Conservation (phyloP, 2,797 vertebrate genomes). For the Bradypodion ventrale region DNA sequence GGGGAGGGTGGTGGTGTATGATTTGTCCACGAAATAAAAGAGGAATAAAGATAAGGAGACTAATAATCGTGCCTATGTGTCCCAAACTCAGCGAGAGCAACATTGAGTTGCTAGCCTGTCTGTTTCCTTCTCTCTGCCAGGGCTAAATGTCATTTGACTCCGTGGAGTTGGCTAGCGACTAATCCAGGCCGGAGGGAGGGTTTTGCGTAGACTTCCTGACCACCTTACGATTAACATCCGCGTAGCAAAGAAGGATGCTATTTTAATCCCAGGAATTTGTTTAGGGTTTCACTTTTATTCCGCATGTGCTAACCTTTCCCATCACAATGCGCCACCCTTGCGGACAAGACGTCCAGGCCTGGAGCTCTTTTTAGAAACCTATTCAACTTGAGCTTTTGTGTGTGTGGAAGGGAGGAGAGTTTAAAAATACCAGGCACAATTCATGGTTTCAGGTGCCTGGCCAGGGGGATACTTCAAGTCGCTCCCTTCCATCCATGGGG, state of each 20-base stretch:
- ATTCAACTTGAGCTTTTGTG: slow-evolving; percentile 56
- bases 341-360: background rate
- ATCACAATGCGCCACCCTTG: slow-evolving; percentile 68
- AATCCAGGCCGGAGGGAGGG: slow-evolving; percentile 30
- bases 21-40: background rate
- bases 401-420: slow-evolving; percentile 26
- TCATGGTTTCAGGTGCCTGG: slow-evolving; percentile 40
- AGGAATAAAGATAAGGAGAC: background rate
- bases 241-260: slow-evolving; percentile 36
- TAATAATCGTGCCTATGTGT: background rate
- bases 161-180: slow-evolving; percentile 34
- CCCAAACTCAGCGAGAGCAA: background rate
- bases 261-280: slow-evolving; percentile 64
- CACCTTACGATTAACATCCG: slow-evolving; percentile 56
- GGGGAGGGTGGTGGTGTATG: no score
- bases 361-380: slow-evolving; percentile 34
- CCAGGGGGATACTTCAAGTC: slow-evolving; percentile 55
- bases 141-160: background rate
- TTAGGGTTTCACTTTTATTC: slow-evolving; percentile 74
- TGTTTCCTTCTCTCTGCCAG: background rate
- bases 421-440: slow-evolving; percentile 66
- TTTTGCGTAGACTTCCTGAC: slow-evolving; percentile 56
- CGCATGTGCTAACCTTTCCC: slow-evolving; percentile 62
- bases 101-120: accelerated
- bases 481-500: background rate